These are phyloP conservation scores for Vulpes vulpes DNA, from an alignment of 2,113 vertebrate genomes.

Conservation along the genomic window DNA sequence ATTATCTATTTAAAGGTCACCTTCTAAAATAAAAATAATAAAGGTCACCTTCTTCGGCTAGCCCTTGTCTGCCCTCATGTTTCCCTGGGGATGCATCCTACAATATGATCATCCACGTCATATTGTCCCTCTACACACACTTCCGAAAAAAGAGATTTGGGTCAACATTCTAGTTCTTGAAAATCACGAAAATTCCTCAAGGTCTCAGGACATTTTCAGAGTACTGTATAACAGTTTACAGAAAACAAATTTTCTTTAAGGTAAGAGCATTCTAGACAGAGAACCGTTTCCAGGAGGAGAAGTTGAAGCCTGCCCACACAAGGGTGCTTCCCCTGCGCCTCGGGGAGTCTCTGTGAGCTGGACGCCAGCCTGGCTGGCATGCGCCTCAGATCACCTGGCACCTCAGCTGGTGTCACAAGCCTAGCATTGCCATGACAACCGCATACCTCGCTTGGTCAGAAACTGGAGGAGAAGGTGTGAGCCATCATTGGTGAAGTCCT, in stretches of 20 bases:
- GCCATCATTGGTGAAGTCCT: neutral
- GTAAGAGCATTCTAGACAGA: neutral
- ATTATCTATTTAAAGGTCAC: neutral
- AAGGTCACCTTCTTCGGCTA: neutral
- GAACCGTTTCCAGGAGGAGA: neutral
- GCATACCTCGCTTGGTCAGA: neutral
- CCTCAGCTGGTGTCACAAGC: neutral
- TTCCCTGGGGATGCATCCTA: neutral
- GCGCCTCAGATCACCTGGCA: accelerated
- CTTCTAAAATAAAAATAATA: neutral
- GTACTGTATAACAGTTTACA: neutral
- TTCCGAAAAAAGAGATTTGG: neutral
- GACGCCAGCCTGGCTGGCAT: accelerated
- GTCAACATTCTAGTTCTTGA: neutral
- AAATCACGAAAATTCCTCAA: constrained; percentile 24
- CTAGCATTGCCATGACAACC: neutral
- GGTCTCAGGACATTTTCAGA: neutral
- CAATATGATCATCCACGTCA: neutral
- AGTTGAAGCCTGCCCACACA: neutral
- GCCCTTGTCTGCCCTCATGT: neutral
- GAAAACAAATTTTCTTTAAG: neutral
- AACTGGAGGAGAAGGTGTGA: accelerated
- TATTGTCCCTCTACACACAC: neutral
- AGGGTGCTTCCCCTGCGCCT: neutral
- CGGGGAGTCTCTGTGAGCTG: accelerated